Evolutionary conservation across 2,888 invertebrate species (phyloP), one percentile per base, ranked within the genome.

Genomic region (Pelosia muscerda): DNA sequence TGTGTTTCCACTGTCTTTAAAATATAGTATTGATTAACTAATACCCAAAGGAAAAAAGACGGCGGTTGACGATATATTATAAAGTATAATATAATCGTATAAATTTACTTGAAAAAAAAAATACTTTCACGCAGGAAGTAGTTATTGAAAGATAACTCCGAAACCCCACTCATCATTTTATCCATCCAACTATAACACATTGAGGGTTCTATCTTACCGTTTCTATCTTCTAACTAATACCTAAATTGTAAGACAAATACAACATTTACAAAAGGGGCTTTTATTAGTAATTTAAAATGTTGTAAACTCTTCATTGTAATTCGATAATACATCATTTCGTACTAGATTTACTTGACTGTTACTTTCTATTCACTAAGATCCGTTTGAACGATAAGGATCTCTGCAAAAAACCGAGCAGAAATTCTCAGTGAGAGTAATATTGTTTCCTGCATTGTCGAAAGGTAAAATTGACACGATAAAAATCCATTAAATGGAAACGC

Each of bases 281-380:
- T n/a, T n/a, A 49, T 49, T 49, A 3, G 49, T 49, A 49, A 49
- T 49, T 49, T 49, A 49, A 49, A 49, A 58, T 61, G 22, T 68
- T 69, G 66, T 67, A 67, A 63, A 58, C 70, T 49, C n/a, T 19
- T 73, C 34, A 65, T 60, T 31, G 42, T 59, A 59, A 74, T 79
- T 71, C 65, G 72, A 69, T 72, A 66, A 69, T 77, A 69, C 69
- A 72, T 72, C 65, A 71, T n/a, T 70, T 78, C 71, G 61, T 71
- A 67, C 74, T 61, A 0, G 42, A 49, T n/a, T n/a, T n/a, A 9
- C n/a, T 49, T 61, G 65, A 71, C 74, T 69, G 66, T 69, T 62
- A 77, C 79, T 81, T 84, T 84, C 78, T 82, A 78, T 81, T 81
- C 61, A 63, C 65, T 64, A 66, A 72, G 78, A 80, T 78, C 70